Evolutionary conservation across 2,888 invertebrate species (phyloP), one percentile per base, ranked within the genome.

Genomic region (Hypercompe scribonia): DNA sequence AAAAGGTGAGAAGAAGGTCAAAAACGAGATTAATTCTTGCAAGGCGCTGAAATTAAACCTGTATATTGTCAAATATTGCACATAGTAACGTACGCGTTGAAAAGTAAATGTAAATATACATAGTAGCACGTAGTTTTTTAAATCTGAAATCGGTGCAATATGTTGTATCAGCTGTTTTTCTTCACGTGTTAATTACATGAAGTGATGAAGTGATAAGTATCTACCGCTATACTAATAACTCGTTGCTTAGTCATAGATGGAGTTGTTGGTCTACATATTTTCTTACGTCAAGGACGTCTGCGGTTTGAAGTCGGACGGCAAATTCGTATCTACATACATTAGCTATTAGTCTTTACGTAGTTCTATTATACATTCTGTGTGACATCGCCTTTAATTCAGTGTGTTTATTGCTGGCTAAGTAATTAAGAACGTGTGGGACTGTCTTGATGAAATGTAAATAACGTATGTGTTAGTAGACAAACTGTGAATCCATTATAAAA

Each of bases 81-180:
- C 68, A 70, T 28, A 24, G 46, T 46, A 64, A 58, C 31, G 36
- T 67, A 33, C 31, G 33, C 31, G 58, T 31, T 61, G 58, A 61
- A 61, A 61, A 61, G 31, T 39, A 46, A 63, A 61, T 63, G 63
- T 70, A 70, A 70, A 70, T 70, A 70, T n/a, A n/a, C n/a, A n/a
- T 58, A 66, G 65, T 65, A 13, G 31, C 36, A 31, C 28, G 18
- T 28, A 15, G 13, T 39, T 65, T 71, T 54, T 3, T 63, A 11
- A 69, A 61, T 28, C 33, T 11, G 42, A 65, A 31, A 28, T 71
- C 50, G 8, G 54, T 58, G 46, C 39, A 71, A n/a, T 15, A 24
- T 15, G 33, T 67, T 54, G 24, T 21, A 42, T 39, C 42, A 36
- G 39, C 31, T 61, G 64, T 70, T 72, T 65, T 31, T 65, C 34